Percentiles rank a stretch among this genome's conserved stretches.
These are phyloP conservation scores for Ectemnius lituratus DNA, from an alignment of 2,888 invertebrate species.

Conservation along the genomic window DNA sequence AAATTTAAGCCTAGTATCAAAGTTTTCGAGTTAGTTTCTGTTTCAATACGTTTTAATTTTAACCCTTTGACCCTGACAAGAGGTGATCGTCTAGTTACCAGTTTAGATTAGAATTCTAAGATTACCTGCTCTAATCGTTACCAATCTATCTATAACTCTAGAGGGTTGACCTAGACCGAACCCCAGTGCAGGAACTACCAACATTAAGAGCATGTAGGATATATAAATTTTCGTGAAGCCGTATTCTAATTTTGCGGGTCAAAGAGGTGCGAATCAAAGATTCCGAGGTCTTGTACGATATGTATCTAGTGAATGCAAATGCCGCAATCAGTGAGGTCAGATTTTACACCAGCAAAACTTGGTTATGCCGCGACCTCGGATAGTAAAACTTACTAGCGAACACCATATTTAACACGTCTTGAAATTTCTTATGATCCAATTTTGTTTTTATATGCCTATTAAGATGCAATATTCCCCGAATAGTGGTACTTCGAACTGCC, in stretches of 20 bases:
- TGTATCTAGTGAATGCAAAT: slow-evolving; percentile 72
- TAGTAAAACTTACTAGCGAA: neutral
- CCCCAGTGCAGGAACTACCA: too few species aligned
- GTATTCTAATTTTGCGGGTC: slow-evolving; percentile 65
- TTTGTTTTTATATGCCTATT: slow-evolving; percentile 13
- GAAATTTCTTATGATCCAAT: slow-evolving; percentile 13
- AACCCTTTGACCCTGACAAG: too few species aligned
- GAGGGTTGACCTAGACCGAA: too few species aligned
- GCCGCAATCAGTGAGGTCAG: slow-evolving; percentile 59
- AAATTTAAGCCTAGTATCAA: neutral
- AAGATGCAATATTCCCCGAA: slow-evolving; percentile 16
- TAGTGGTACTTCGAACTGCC: slow-evolving; percentile 17
- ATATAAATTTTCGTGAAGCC: slow-evolving; percentile 50
- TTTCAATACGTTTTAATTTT: neutral
- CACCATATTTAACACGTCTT: neutral
- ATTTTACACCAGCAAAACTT: slow-evolving; percentile 30
- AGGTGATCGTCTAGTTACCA: too few species aligned
- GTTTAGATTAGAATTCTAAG: too few species aligned
- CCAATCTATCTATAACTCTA: too few species aligned
- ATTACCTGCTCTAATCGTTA: too few species aligned
- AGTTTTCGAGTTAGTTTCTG: neutral
- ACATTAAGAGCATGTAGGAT: slow-evolving; percentile 19
- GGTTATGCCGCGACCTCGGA: neutral
- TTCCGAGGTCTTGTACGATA: slow-evolving; percentile 61
- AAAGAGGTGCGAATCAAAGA: slow-evolving; percentile 45